phyloP scores from a whole-genome alignment of 2,113 vertebrate genomes.

The Hypomesus transpacificus region DNA sequence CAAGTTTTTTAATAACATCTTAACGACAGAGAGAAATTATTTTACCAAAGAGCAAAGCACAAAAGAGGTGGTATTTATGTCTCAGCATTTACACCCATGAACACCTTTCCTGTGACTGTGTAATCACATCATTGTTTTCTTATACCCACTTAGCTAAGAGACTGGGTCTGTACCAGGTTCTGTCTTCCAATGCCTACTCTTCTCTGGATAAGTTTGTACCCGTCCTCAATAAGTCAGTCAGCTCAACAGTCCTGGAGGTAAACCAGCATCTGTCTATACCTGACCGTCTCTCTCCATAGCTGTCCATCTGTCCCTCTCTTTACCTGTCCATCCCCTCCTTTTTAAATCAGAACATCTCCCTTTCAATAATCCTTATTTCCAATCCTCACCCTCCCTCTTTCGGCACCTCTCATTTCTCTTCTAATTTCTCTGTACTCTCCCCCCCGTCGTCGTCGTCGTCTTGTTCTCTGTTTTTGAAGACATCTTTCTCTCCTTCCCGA shows the following conservation, averaged over 20 bases:
- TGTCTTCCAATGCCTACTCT: slow-evolving; percentile 75
- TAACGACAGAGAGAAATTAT: no score
- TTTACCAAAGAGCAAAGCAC: no score
- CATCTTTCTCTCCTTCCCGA: not conserved
- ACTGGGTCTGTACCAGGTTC: slow-evolving; percentile 77
- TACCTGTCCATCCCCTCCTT: not conserved
- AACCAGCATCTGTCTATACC: not conserved
- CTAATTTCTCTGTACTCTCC: not conserved
- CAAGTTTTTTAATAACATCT: no score
- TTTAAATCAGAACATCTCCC: not conserved
- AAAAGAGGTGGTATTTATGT: no score
- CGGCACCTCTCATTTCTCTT: not conserved
- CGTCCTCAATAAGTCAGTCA: slow-evolving; percentile 75
- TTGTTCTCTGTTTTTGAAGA: not conserved
- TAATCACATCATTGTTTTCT: not conserved
- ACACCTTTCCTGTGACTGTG: not conserved
- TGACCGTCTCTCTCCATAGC: not conserved
- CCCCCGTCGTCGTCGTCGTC: not conserved
- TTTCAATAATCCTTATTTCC: not conserved
- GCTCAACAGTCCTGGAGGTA: slow-evolving; percentile 75
- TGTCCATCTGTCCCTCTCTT: not conserved
- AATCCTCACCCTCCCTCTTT: not conserved
- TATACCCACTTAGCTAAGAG: slow-evolving; percentile 68
- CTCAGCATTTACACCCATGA: no score
- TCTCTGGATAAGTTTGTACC: slow-evolving; percentile 75